Evolutionary conservation across 2,113 vertebrate species (phyloP).

Genomic region (Tichodroma muraria): DNA sequence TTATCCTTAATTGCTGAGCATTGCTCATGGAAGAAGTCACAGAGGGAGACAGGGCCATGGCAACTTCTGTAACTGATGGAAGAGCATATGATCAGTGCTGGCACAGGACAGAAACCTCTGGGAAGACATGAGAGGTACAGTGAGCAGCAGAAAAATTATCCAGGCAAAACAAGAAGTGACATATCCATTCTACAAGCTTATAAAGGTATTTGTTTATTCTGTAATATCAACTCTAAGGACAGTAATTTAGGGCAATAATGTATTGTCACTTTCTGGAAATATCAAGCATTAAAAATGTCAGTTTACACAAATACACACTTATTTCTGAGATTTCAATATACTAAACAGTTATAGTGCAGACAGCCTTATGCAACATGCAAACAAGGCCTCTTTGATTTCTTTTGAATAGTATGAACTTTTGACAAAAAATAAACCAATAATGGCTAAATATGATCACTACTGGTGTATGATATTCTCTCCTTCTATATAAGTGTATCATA

Average conservation of each 20-base stretch:
- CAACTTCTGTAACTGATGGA: background rate
- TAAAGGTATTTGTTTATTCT: background rate
- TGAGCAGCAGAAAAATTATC: background rate
- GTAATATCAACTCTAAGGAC: background rate
- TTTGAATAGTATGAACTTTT: background rate
- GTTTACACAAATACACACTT: background rate
- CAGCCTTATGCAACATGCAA: background rate
- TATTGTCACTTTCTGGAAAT: background rate
- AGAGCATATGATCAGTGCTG: background rate
- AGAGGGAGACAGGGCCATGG: background rate
- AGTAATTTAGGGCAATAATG: background rate
- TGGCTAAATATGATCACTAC: background rate
- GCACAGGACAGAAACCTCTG: accelerated
- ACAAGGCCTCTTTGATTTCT: background rate
- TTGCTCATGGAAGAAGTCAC: background rate
- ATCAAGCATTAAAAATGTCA: background rate
- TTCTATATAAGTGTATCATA: background rate
- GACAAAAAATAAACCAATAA: background rate
- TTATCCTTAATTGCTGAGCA: background rate
- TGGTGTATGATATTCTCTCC: background rate
- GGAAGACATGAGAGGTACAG: too few relatives aligned
- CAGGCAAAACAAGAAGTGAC: background rate
- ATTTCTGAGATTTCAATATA: background rate
- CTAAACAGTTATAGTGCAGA: background rate
- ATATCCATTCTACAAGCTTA: background rate